phyloP scores from a whole-genome alignment of 2,888 invertebrate genomes.

The Diogma glabrata region DNA sequence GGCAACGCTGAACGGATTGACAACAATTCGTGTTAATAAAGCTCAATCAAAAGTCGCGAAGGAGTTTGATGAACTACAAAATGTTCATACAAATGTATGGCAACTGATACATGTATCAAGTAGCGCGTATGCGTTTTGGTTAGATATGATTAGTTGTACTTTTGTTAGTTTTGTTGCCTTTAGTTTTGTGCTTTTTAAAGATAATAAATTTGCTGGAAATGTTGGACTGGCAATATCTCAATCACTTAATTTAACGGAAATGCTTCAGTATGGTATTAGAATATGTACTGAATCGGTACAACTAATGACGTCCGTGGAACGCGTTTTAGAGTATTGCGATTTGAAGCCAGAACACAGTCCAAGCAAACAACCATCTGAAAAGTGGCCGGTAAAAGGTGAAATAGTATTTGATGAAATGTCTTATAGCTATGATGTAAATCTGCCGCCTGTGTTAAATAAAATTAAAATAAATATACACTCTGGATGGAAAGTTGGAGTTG shows the following conservation, averaged over 20 bases:
- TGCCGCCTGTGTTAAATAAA: slow-evolving; percentile 58
- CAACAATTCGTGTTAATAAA: slow-evolving; percentile 71
- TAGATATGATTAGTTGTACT: slow-evolving; percentile 56
- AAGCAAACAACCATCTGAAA: slow-evolving; percentile 40
- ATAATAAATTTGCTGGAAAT: slow-evolving; percentile 51
- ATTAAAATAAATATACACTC: slow-evolving; percentile 55
- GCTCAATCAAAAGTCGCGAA: slow-evolving; percentile 55
- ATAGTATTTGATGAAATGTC: slow-evolving; percentile 43
- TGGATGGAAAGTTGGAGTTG: slow-evolving; percentile 61
- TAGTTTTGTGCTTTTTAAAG: slow-evolving; percentile 47
- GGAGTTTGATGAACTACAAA: slow-evolving; percentile 65
- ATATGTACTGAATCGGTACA: slow-evolving; percentile 57
- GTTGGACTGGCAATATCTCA: slow-evolving; percentile 58
- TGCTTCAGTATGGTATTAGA: slow-evolving; percentile 57
- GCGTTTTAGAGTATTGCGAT: slow-evolving; percentile 57
- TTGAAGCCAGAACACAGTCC: slow-evolving; percentile 45
- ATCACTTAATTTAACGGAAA: slow-evolving; percentile 55
- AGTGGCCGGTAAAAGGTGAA: slow-evolving; percentile 59
- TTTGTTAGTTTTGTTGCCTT: slow-evolving; percentile 55
- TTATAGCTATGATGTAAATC: slow-evolving; percentile 46
- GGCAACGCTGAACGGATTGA: slow-evolving; percentile 74
- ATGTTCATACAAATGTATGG: slow-evolving; percentile 36
- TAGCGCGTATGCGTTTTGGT: slow-evolving; percentile 57
- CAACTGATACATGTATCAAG: slow-evolving; percentile 32
- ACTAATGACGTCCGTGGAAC: slow-evolving; percentile 64